Conservation (phyloP, 2,888 invertebrate genomes). For the Coleophora flavipennella region DNA sequence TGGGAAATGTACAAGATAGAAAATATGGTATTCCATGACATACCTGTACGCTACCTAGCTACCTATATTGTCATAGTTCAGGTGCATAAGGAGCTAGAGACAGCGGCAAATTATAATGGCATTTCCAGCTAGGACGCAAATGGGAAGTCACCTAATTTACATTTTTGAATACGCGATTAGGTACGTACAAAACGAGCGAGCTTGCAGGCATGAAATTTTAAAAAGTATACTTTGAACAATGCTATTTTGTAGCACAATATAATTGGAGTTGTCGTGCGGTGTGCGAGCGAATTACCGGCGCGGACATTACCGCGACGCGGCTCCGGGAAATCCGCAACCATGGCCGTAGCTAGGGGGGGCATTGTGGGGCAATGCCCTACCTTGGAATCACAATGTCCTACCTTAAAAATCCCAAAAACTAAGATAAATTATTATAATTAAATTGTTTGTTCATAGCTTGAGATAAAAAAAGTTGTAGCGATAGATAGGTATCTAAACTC, state of each 20-base stretch:
- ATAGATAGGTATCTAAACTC: no score
- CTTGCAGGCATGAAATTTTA: not conserved
- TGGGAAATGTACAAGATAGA: no score
- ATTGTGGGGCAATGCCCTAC: no score
- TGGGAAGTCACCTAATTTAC: slow-evolving; percentile 2
- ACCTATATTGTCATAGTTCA: no score
- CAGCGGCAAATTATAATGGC: not conserved
- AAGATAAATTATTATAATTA: no score
- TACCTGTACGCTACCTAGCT: not conserved
- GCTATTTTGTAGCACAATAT: slow-evolving; percentile 13
- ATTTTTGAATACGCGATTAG: not conserved
- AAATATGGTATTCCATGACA: slow-evolving; percentile 5
- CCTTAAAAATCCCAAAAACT: no score
- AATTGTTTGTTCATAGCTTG: no score
- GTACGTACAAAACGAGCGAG: not conserved
- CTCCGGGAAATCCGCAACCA: slow-evolving; percentile 1
- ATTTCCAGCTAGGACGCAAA: not conserved
- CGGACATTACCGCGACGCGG: slow-evolving; percentile 32
- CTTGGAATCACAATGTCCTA: no score
- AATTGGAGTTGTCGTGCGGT: slow-evolving; percentile 30
- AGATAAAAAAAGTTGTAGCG: no score
- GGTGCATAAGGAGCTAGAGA: no score
- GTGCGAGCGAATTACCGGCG: slow-evolving; percentile 21
- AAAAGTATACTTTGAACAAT: no score
- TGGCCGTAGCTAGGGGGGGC: no score